Conservation (phyloP, 2,797 vertebrate genomes). For the Heliangelus exortis region DNA sequence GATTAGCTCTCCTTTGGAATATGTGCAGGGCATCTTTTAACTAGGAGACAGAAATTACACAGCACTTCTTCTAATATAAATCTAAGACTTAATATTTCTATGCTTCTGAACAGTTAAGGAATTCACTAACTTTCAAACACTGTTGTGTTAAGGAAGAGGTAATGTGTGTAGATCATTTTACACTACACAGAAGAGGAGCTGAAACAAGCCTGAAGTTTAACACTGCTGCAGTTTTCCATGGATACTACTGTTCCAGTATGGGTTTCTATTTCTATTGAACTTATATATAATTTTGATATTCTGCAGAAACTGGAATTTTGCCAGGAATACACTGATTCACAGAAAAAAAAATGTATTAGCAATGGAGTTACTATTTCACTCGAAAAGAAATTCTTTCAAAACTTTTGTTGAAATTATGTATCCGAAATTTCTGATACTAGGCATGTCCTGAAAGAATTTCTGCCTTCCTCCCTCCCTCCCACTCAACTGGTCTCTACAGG, state of each 20-base stretch:
- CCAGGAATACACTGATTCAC: background rate
- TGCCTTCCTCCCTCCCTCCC: too few species aligned
- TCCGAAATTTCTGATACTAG: too few species aligned
- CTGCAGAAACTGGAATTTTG: background rate
- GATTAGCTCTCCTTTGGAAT: background rate
- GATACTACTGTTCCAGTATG: background rate
- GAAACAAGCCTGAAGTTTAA: background rate
- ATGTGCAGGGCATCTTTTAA: background rate
- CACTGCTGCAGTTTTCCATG: background rate
- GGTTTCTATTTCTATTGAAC: background rate
- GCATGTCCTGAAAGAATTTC: too few species aligned
- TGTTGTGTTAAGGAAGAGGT: background rate
- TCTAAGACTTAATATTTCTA: background rate
- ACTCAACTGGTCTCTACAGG: background rate
- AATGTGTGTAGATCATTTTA: background rate
- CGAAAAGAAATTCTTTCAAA: background rate
- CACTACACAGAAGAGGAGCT: background rate
- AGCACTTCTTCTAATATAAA: background rate
- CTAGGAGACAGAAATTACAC: background rate
- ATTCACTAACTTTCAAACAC: background rate
- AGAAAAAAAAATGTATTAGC: background rate
- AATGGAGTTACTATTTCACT: background rate
- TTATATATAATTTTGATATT: background rate
- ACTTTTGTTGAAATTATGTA: rapidly evolving
- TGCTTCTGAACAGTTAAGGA: background rate